phyloP scores from a whole-genome alignment of 1,140 invertebrate species.

The Panagrolaimus sp. region DNA sequence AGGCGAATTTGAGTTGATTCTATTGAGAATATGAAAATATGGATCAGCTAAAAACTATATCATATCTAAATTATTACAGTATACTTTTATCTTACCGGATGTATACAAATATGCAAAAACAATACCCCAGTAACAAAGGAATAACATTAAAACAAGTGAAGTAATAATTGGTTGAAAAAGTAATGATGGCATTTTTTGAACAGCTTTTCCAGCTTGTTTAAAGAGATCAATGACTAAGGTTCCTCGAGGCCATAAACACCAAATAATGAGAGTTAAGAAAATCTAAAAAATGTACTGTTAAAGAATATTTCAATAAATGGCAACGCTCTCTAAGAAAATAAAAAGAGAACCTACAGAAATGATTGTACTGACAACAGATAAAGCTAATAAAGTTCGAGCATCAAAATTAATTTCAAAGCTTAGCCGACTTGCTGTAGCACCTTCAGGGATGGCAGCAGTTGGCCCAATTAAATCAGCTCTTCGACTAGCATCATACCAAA shows the following conservation, averaged over 20 bases:
- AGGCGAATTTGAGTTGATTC: neutral
- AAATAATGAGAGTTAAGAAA: constrained; percentile 73
- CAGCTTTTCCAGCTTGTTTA: constrained; percentile 77
- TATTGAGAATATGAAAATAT: neutral
- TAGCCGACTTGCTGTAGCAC: neutral
- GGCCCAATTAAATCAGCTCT: constrained; percentile 61
- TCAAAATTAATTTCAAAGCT: constrained; percentile 68
- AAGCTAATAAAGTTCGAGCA: constrained; percentile 74
- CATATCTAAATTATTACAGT: neutral
- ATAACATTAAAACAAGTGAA: constrained; percentile 72
- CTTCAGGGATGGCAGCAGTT: neutral
- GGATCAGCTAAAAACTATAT: neutral
- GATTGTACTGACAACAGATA: constrained; percentile 78
- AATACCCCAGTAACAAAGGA: constrained; percentile 77
- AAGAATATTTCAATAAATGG: neutral
- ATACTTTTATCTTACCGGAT: constrained; percentile 50
- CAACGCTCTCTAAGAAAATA: no score
- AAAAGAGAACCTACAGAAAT: constrained; percentile 69
- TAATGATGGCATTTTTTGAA: constrained; percentile 75
- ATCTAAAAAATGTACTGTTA: constrained; percentile 67
- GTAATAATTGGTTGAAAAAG: constrained; percentile 81
- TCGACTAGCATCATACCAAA: constrained; percentile 73
- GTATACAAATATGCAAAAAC: constrained; percentile 72
- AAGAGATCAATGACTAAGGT: constrained; percentile 75
- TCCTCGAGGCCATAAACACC: constrained; percentile 74